Conservation (phyloP, 1,140 invertebrate species). For the Samia ricini region DNA sequence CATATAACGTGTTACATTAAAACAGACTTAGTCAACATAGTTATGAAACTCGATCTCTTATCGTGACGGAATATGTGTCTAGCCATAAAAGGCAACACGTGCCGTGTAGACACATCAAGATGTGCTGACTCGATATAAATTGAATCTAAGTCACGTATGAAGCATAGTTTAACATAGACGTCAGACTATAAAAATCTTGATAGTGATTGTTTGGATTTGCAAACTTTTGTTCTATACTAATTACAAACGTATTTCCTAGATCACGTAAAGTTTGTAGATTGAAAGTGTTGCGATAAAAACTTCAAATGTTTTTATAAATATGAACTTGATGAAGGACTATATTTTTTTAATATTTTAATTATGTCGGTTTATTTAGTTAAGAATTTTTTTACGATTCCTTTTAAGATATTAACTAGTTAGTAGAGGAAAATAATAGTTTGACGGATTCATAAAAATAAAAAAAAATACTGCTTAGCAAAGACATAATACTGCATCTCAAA, state of each 20-base stretch:
- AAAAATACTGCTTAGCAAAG: no score
- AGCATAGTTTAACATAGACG: background rate
- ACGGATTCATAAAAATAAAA: no score
- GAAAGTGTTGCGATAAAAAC: no score
- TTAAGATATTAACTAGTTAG: no score
- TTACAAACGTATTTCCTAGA: background rate
- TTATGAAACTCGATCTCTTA: slow-evolving; percentile 19
- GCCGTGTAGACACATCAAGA: background rate
- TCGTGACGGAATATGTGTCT: slow-evolving; percentile 1
- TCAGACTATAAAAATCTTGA: background rate
- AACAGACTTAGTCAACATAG: slow-evolving; percentile 3
- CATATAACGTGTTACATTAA: background rate
- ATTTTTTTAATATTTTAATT: no score
- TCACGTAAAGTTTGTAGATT: no score
- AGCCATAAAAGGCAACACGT: slow-evolving; percentile 13
- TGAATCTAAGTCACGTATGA: slow-evolving; percentile 3
- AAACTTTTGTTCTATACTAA: background rate
- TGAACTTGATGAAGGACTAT: no score
- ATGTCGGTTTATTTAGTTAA: no score
- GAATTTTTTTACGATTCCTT: no score
- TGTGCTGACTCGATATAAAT: slow-evolving; percentile 13
- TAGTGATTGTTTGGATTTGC: background rate
- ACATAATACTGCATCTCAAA: no score
- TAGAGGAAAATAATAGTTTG: no score
- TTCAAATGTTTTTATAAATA: no score